Evolutionary conservation across 2,888 invertebrate species (phyloP), one percentile per base, ranked within the genome.

Genomic region (Macaria notata): DNA sequence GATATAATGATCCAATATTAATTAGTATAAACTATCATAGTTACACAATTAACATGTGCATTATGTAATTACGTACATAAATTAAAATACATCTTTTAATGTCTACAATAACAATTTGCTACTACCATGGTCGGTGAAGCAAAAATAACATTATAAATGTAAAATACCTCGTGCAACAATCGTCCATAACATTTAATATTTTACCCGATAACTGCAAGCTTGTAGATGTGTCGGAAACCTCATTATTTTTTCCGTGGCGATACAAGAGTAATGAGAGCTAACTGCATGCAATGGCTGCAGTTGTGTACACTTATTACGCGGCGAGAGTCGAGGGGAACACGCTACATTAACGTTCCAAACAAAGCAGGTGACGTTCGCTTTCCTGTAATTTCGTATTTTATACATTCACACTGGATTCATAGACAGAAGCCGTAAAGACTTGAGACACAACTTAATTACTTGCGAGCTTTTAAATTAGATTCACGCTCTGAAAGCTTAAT

Each of bases 181-280:
- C 4, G 7, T 36, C 9, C 8, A 41, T 38, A 41, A 41, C n/a
- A 4, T 19, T 5, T 46, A 30, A 48, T 29, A 47, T 47, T 43
- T 47, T 43, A 30, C 43, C 30, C 43, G 38, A 65, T 64, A 54
- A 47, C 41, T 31, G 46, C 41, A 47, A 71, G 60, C 69, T 65
- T 70, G 62, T 31, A 46, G 49, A 53, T 53, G 53, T 66, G 66
- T 70, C 63, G 61, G 61, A 66, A 69, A 70, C 64, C 68, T 76
- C 72, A 68, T 71, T 73, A 72, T 76, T 71, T 73, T 77, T 77
- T 75, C 71, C 68, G 67, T 61, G 61, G 67, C 59, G 64, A 69
- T 72, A 70, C 69, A 72, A 68, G 70, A 72, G 66, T 72, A 77
- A 75, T 69, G 71, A 75, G 71, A 66, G 61, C 65, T 65, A 63